Percentiles rank a stretch among this genome's conserved stretches.
These are phyloP conservation scores for Anarhynchus alexandrinus DNA, from an alignment of 2,113 vertebrate genomes.

Conservation along the genomic window DNA sequence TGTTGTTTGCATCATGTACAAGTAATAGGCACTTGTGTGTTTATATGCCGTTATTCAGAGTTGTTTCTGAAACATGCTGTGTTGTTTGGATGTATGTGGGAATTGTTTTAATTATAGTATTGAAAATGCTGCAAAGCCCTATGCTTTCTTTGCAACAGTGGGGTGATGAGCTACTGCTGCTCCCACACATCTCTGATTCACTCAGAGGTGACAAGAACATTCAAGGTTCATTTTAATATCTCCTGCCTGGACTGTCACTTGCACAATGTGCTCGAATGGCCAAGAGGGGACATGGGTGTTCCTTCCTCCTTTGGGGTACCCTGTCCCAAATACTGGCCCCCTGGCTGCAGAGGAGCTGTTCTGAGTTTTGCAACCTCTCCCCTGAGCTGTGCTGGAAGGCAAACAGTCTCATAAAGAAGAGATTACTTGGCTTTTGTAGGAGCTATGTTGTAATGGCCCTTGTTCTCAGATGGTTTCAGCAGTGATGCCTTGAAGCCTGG, in stretches of 20 bases:
- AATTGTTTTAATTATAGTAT: neutral
- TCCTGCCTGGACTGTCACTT: neutral
- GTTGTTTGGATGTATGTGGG: neutral
- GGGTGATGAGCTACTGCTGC: neutral
- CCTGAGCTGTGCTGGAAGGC: neutral
- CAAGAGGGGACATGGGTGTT: fast-evolving
- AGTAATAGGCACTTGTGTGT: neutral
- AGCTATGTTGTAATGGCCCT: neutral
- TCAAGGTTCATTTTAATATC: fast-evolving
- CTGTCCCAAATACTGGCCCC: fast-evolving
- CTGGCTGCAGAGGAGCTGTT: neutral
- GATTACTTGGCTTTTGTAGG: neutral
- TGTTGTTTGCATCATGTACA: neutral
- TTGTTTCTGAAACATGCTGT: neutral
- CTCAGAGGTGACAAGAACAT: neutral
- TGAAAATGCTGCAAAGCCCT: neutral
- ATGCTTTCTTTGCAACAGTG: neutral
- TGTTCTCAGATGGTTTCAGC: neutral
- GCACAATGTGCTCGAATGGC: fast-evolving
- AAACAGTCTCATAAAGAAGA: neutral
- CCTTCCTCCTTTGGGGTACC: neutral
- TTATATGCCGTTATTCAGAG: neutral
- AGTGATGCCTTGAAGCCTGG: neutral
- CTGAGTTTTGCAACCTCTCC: neutral
- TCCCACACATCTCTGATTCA: fast-evolving